Evolutionary conservation across 2,113 vertebrate genomes (phyloP).

Genomic region (Chaenogobius annularis): DNA sequence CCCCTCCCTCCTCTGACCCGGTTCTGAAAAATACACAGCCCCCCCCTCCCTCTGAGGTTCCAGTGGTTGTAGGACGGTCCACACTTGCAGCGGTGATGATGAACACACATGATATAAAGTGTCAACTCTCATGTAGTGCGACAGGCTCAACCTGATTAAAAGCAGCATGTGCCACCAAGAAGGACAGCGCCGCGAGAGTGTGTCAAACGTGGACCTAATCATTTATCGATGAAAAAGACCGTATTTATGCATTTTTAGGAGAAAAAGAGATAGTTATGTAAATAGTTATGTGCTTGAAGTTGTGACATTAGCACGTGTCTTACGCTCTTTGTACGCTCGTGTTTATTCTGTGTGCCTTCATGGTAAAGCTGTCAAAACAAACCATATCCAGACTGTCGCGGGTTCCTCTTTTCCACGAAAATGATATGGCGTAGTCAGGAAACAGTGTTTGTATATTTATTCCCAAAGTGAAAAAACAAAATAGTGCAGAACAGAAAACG

Average conservation of each 20-base stretch:
- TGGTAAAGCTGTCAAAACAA: too few species aligned
- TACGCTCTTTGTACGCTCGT: neutral
- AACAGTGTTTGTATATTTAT: too few species aligned
- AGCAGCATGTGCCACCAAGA: constrained; percentile 27
- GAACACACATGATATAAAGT: constrained; percentile 63
- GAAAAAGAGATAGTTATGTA: too few species aligned
- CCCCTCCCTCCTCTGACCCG: constrained; percentile 41
- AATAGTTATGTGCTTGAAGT: too few species aligned
- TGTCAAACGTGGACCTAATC: constrained; percentile 15
- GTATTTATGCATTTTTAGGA: neutral
- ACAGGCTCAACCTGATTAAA: constrained; percentile 41
- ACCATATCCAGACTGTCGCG: too few species aligned
- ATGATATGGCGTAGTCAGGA: too few species aligned
- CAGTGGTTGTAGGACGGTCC: constrained; percentile 37
- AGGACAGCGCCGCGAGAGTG: constrained; percentile 4
- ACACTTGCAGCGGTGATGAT: constrained; percentile 41
- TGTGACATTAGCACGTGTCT: too few species aligned
- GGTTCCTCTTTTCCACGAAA: too few species aligned
- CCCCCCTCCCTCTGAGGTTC: constrained; percentile 42
- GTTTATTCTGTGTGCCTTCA: too few species aligned
- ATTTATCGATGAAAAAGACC: constrained; percentile 9
- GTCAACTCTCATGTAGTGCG: constrained; percentile 51
- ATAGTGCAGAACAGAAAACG: too few species aligned
- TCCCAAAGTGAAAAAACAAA: too few species aligned
- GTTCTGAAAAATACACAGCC: constrained; percentile 74